Evolutionary conservation across 2,113 vertebrate species (phyloP).

Genomic region (Atrichornis clamosus): DNA sequence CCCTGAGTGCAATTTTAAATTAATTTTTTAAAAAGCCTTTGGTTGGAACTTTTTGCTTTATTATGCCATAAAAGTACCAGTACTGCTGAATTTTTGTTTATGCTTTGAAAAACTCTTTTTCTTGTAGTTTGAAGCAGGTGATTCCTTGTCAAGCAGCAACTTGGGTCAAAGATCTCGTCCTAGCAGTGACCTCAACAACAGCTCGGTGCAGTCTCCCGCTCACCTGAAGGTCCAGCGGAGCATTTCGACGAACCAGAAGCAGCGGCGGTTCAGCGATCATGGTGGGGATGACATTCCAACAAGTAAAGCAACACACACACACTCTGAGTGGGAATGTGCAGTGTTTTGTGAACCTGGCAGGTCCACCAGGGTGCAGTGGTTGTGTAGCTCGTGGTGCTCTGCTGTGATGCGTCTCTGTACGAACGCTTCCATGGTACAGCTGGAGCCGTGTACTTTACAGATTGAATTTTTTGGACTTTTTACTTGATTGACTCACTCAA

Average conservation of each 20-base stretch:
- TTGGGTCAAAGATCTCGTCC: constrained; percentile 91
- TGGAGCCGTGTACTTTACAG: neutral
- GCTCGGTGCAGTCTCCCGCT: constrained; percentile 90
- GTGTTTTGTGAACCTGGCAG: constrained; percentile 53
- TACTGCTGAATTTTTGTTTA: neutral
- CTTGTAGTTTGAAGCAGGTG: constrained; percentile 89
- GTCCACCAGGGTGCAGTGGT: constrained; percentile 51
- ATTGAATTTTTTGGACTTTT: neutral
- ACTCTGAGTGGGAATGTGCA: constrained; percentile 64
- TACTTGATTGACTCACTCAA: neutral
- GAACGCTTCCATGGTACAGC: neutral
- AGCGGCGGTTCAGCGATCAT: constrained; percentile 96
- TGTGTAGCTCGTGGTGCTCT: constrained; percentile 22
- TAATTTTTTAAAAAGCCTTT: no score
- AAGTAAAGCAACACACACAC: constrained; percentile 68
- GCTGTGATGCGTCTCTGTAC: neutral
- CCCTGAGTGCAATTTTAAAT: neutral
- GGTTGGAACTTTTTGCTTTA: neutral
- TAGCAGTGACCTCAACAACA: constrained; percentile 96
- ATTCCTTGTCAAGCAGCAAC: constrained; percentile 86
- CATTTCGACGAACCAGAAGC: constrained; percentile 97
- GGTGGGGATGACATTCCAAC: constrained; percentile 82
- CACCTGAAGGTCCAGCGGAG: constrained; percentile 97
- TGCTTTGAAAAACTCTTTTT: neutral
- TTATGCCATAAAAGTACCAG: neutral